These are phyloP conservation scores for Enteromius trimaculatus DNA, from an alignment of 2,797 vertebrate species.

Conservation along the genomic window DNA sequence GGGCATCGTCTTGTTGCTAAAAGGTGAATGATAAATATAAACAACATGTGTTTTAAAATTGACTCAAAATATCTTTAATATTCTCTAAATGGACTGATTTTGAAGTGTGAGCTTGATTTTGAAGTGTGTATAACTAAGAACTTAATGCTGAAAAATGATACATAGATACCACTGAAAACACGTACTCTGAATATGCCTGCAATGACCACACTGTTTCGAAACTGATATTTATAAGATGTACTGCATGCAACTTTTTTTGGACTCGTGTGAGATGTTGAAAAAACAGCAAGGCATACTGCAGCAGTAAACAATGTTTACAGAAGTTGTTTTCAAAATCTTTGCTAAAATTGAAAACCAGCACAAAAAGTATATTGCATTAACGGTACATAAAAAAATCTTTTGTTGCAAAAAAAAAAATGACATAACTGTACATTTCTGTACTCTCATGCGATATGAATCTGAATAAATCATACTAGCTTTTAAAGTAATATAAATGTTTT, in stretches of 20 bases:
- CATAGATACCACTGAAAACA: not conserved
- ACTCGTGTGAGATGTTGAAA: not conserved
- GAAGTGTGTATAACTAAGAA: not conserved
- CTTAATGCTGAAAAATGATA: not conserved
- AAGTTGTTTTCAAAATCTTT: not conserved
- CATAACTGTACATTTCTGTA: not conserved
- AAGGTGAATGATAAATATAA: not conserved
- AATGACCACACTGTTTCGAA: not conserved
- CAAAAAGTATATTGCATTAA: not conserved
- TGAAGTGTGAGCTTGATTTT: not conserved
- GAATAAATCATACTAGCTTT: not conserved
- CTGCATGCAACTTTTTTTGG: not conserved
- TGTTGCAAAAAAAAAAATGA: not conserved
- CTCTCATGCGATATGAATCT: not conserved
- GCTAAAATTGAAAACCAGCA: not conserved
- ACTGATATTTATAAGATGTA: not conserved
- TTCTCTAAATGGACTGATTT: not conserved
- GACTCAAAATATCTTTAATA: not conserved
- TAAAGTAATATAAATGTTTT: slow-evolving; percentile 1
- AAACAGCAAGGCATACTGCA: not conserved
- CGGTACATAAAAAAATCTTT: not conserved
- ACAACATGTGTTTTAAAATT: not conserved
- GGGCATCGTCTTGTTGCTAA: not conserved
- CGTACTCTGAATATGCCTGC: not conserved
- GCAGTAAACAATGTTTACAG: not conserved